These are phyloP conservation scores for Mus pahari DNA, from an alignment of 2,113 vertebrate genomes.

Conservation along the genomic window DNA sequence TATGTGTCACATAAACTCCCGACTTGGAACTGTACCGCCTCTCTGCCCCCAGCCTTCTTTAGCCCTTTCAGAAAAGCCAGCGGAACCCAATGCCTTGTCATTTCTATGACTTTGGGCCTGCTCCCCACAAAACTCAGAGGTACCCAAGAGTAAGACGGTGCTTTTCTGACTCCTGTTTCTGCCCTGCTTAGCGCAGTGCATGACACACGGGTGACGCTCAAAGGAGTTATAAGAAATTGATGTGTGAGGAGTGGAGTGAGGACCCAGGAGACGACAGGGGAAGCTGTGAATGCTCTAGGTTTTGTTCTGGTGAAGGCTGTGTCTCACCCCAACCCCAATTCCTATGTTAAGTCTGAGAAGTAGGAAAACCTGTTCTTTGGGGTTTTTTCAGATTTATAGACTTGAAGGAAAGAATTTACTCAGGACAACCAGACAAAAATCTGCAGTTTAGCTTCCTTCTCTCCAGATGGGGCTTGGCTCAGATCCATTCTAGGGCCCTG, in stretches of 20 bases:
- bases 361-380: background rate
- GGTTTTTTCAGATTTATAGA: background rate
- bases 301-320: background rate
- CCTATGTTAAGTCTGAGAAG: background rate
- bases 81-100: background rate
- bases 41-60: background rate
- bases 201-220: background rate
- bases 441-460: background rate
- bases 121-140: background rate
- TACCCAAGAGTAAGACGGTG: background rate
- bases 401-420: background rate
- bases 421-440: background rate
- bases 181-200: background rate
- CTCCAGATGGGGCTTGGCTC: background rate
- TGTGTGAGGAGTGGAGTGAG: background rate
- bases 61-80: background rate
- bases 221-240: conserved; percentile 21
- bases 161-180: background rate
- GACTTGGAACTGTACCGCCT: no score
- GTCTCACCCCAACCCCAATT: background rate
- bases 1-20: background rate
- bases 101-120: background rate
- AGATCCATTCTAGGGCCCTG: background rate
- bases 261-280: background rate
- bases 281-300: background rate